Base-by-base conservation (phyloP, 2,888 invertebrate species). In the Monochamus alternatus region DNA sequence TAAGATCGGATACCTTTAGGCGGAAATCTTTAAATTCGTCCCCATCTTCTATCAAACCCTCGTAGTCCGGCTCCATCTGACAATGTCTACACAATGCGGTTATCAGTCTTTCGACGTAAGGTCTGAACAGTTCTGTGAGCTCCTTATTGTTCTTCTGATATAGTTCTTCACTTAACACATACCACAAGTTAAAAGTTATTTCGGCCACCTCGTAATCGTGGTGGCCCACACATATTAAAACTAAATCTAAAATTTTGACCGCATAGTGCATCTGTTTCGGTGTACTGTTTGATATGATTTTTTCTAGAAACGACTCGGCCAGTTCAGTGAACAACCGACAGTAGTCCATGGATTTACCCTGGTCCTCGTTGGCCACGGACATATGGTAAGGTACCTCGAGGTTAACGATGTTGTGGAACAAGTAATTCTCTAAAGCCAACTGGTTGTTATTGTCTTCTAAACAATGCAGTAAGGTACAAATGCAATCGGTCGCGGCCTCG, bases 131-230 rank as follows among this genome's bases (percentile, higher is more conserved):
- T 65, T 92, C 92, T 1, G 95, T 96, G n/a, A 97, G 87, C 0
- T 93, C 92, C 83, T 95, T 94, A 84, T 93, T 94, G 87, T 97
- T 95, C 81, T 94, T 93, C 84, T 96, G 95, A 88, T 98, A 99
- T 4, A 99, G 90, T 85, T 96, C 95, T 89, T 99, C 99, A 4
- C 98, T 98, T 51, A 99, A 89, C 38, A 96, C 93, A 74, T 97
- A 98, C 99, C 99, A 99, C 75, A 98, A 92, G 89, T 97, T 96
- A 88, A 99, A 99, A 1, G 99, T 98, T 82, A 98, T 96, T 87
- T 94, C 94, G 47, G 94, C 93, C 74, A 85, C 85, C 92, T 98
- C 98, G 90, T 98, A 99, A 88, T 99, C 98, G 89, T 98, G 98
- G 90, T 99, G 98, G 0, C 97, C 97, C 9, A 97, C 96, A 89